Conservation (phyloP, 2,113 vertebrate species). For the Solenodon paradoxus region DNA sequence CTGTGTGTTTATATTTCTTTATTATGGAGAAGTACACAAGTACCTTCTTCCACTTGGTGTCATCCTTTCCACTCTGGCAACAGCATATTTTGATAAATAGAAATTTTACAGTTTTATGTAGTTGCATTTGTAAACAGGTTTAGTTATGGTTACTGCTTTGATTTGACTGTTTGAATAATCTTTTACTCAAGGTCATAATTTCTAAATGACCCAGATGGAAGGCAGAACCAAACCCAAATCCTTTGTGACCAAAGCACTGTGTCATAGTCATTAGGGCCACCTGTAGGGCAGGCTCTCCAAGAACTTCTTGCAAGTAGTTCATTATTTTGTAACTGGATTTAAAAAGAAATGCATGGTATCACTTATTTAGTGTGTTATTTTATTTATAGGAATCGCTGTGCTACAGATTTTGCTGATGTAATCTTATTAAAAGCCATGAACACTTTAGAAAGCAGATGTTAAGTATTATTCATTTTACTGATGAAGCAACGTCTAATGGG, state of each 20-base stretch:
- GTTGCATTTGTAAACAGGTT: background rate
- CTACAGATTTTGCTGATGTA: background rate
- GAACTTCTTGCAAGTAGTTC: background rate
- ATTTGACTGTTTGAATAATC: background rate
- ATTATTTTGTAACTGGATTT: background rate
- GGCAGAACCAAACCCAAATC: background rate
- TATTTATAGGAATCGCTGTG: background rate
- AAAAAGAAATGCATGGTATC: background rate
- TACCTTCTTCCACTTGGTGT: background rate
- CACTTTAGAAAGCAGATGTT: background rate
- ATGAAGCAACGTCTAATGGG: background rate
- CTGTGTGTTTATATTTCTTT: background rate
- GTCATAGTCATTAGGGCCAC: background rate
- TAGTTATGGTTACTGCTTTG: slow-evolving; percentile 2
- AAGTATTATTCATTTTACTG: background rate
- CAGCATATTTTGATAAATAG: slow-evolving; percentile 9
- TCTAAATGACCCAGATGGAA: background rate
- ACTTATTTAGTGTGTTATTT: slow-evolving; percentile 27
- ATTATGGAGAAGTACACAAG: background rate
- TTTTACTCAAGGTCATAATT: background rate
- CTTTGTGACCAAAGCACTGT: background rate
- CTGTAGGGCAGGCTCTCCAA: background rate
- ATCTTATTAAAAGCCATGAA: background rate
- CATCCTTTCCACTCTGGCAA: background rate
- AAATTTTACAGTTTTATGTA: background rate